phyloP scores from a whole-genome alignment of 2,113 vertebrate genomes.

The Nibea coibor region DNA sequence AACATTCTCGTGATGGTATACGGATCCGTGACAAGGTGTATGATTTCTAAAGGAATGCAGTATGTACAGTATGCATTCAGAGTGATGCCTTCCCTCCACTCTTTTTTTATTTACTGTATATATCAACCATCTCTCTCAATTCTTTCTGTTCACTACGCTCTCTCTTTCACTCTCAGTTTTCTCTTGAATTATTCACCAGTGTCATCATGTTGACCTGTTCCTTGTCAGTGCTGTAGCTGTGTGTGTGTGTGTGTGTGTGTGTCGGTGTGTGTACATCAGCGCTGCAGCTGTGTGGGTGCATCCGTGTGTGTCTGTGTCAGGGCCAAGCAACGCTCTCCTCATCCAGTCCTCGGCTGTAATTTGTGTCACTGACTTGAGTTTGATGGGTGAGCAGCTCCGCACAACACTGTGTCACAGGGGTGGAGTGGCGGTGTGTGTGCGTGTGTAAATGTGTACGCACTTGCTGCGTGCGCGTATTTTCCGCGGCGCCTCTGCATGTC shows the following conservation, averaged over 20 bases:
- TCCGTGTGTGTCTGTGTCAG: conserved; percentile 62
- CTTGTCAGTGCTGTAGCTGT: conserved; percentile 80
- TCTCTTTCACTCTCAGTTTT: conserved; percentile 70
- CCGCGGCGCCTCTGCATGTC: conserved; percentile 49
- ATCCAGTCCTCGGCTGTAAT: conserved; percentile 84
- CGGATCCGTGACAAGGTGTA: conserved; percentile 49
- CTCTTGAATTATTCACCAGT: conserved; percentile 85
- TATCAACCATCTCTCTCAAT: conserved; percentile 68
- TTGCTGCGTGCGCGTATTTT: conserved; percentile 37
- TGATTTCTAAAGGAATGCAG: conserved; percentile 56
- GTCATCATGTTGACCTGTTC: conserved; percentile 85
- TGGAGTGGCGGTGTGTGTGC: conserved; percentile 52
- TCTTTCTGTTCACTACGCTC: conserved; percentile 56
- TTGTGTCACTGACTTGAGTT: conserved; percentile 86
- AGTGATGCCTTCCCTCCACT: conserved; percentile 34
- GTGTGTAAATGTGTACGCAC: conserved; percentile 51
- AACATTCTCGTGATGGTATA: conserved; percentile 34
- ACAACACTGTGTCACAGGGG: conserved; percentile 77
- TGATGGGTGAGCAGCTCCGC: conserved; percentile 83
- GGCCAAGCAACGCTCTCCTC: conserved; percentile 76
- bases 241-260: conserved; percentile 56
- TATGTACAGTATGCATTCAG: conserved; percentile 37
- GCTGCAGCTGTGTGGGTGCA: conserved; percentile 44
- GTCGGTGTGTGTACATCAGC: conserved; percentile 44
- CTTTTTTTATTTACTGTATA: conserved; percentile 72